phyloP scores from a whole-genome alignment of 2,113 vertebrate species.

The Passer domesticus region DNA sequence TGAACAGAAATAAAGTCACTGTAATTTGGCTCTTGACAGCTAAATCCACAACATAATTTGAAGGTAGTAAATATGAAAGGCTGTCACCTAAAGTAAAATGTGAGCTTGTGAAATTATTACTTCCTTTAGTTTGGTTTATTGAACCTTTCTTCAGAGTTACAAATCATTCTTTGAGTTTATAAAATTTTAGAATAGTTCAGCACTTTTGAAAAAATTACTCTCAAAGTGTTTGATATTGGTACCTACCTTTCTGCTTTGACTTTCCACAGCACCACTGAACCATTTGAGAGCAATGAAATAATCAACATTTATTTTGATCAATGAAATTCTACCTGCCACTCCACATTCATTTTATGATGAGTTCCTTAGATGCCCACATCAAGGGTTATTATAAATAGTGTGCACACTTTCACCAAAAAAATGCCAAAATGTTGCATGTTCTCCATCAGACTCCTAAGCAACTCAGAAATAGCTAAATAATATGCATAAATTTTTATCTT shows the following conservation, averaged over 20 bases:
- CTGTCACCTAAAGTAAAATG: background rate
- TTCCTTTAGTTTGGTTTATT: background rate
- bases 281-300: background rate
- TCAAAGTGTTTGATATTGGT: background rate
- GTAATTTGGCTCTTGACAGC: background rate
- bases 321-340: background rate
- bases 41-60: background rate
- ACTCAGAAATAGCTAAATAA: background rate
- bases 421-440: background rate
- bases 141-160: background rate
- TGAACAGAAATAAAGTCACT: background rate
- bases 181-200: background rate
- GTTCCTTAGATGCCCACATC: background rate
- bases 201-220: background rate
- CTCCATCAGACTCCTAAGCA: background rate
- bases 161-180: background rate
- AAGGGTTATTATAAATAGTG: background rate
- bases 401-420: background rate
- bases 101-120: background rate
- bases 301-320: background rate
- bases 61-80: background rate
- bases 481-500: background rate
- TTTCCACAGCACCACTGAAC: slow-evolving; percentile 30
- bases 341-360: background rate
- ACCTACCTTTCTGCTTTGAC: slow-evolving; percentile 11